Conservation (phyloP, 2,888 invertebrate genomes). For the Stenoptilia bipunctidactyla region DNA sequence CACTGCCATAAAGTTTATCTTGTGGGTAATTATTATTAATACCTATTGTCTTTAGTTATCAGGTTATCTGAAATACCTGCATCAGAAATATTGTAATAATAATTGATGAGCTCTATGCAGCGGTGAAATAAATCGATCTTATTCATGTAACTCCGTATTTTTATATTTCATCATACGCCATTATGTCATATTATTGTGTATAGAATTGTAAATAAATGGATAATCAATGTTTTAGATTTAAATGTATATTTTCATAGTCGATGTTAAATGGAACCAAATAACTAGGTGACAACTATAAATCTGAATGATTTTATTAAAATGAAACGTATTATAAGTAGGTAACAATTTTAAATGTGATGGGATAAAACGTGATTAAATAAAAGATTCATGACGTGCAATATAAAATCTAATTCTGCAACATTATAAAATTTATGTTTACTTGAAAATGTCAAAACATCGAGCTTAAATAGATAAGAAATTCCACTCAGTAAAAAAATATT, state of each 20-base stretch:
- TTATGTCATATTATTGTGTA: conserved; percentile 48
- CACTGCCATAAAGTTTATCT: conserved; percentile 28
- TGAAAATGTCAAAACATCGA: conserved; percentile 24
- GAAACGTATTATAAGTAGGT: background rate
- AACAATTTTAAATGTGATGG: conserved; percentile 18
- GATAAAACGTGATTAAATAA: conserved; percentile 25
- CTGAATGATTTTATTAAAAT: conserved; percentile 2
- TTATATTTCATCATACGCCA: no score
- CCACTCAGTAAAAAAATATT: conserved; percentile 30
- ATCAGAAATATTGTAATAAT: conserved; percentile 1
- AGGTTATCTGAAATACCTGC: conserved; percentile 7
- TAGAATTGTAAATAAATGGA: conserved; percentile 43
- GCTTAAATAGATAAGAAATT: conserved; percentile 35
- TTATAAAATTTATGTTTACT: conserved; percentile 12
- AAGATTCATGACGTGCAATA: no score
- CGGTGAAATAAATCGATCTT: conserved; percentile 21
- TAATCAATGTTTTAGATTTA: conserved; percentile 42
- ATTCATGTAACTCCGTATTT: no score
- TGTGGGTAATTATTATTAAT: no score
- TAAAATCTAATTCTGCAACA: conserved; percentile 3
- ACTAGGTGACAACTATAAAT: conserved; percentile 24
- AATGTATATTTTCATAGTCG: conserved; percentile 67
- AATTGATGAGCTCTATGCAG: background rate
- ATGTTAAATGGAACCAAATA: conserved; percentile 68
- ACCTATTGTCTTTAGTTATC: no score